Evolutionary conservation across 2,888 invertebrate species (phyloP).

Genomic region (Octonoba sinensis): DNA sequence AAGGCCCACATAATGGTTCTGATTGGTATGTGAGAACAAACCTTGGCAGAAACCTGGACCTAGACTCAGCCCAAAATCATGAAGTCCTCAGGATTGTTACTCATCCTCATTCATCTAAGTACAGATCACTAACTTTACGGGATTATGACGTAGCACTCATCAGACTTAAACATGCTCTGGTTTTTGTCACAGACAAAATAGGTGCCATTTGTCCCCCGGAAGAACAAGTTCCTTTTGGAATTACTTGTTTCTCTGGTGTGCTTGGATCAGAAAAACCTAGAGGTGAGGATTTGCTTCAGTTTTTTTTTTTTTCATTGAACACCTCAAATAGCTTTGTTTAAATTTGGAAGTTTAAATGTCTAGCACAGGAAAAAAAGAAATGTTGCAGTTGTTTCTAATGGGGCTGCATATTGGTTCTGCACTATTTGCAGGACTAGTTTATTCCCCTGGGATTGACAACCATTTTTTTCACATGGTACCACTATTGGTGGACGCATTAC

Average conservation of each 20-base stretch:
- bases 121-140: constrained; percentile 65
- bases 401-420: too few relatives aligned
- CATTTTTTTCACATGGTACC: too few relatives aligned
- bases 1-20: constrained; percentile 46
- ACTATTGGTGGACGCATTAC: too few relatives aligned
- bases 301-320: background rate
- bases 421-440: too few relatives aligned
- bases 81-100: constrained; percentile 54
- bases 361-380: too few relatives aligned
- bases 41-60: constrained; percentile 30
- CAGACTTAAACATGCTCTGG: constrained; percentile 74
- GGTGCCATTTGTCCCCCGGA: constrained; percentile 76
- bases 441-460: too few relatives aligned
- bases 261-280: constrained; percentile 56
- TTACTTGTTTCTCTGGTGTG: constrained; percentile 66
- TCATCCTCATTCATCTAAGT: constrained; percentile 67
- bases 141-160: constrained; percentile 76
- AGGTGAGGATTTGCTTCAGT: constrained; percentile 27
- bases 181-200: constrained; percentile 73
- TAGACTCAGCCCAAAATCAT: constrained; percentile 42
- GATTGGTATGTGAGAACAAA: constrained; percentile 54
- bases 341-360: too few relatives aligned
- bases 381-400: too few relatives aligned
- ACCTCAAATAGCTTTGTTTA: too few relatives aligned
- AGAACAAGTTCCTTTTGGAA: constrained; percentile 71